Evolutionary conservation across 2,113 vertebrate genomes (phyloP), one percentile per base, ranked within the genome.

Genomic region (Myotis lucifugus): DNA sequence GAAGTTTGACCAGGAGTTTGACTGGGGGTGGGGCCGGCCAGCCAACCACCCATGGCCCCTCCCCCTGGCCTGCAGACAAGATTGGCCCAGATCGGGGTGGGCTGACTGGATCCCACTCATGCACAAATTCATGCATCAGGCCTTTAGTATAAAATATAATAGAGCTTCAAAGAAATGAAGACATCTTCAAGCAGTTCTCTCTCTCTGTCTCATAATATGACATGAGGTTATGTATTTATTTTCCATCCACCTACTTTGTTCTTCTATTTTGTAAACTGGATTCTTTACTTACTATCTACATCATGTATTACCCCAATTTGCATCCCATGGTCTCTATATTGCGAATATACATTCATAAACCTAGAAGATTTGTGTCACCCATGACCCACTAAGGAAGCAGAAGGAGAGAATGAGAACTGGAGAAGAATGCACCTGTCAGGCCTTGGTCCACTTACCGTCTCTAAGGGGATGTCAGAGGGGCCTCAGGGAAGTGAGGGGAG

Each of bases 21-120:
- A 56, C 19, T 19, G 19, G 18, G 54, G 54, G 54, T 0, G 2
- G 19, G 7, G 19, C 54, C 2, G 2, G 18, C 54, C 19, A 56
- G 54, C 54, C 54, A 56, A 56, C 8, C 3, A 21, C 21, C 21
- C 23, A 8, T 1, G 8, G 56, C 56, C 56, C 3, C 21, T 23
- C 56, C 21, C 21, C 3, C 8, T 59, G 23, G 21, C 56, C 21
- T 0, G 56, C 8, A 0, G 2, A 21, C 2, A 1, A 8, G 21
- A 59, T 59, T 8, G 1, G 21, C 54, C 56, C 8, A 0, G 42
- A 56, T 56, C 21, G 3, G 56, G 56, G 56, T 3, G 0, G 8
- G 56, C 21, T 59, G 56, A 21, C 8, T 2, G 3, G 56, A 59
- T 21, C 56, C 21, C 56, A 59, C 9, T 21, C 1, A 1, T 59